phyloP scores from a whole-genome alignment of 2,797 vertebrate genomes.

The Dryobates pubescens region DNA sequence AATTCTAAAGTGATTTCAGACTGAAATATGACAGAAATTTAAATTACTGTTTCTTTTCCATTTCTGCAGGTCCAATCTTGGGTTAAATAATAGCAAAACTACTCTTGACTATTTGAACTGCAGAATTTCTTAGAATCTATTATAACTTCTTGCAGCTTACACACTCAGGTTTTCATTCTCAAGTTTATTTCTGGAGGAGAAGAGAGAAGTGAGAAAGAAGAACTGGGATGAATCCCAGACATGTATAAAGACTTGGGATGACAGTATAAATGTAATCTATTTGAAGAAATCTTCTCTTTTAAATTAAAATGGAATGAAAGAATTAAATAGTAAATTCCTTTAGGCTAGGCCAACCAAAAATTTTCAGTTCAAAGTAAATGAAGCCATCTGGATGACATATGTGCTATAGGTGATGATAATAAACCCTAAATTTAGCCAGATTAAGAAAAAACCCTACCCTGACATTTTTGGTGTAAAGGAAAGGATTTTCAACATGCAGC shows the following conservation, averaged over 20 bases:
- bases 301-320: not conserved
- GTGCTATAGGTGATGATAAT: not conserved
- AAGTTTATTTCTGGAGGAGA: not conserved
- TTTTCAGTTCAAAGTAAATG: not conserved
- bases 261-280: not conserved
- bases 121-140: not conserved
- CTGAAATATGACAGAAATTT: not conserved
- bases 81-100: not conserved
- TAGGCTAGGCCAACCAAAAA: not conserved
- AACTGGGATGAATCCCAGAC: not conserved
- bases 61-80: not conserved
- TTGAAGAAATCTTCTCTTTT: not conserved
- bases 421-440: not conserved
- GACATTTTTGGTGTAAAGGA: not conserved
- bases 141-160: not conserved
- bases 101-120: not conserved
- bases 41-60: not conserved
- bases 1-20: not conserved
- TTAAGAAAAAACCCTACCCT: not conserved
- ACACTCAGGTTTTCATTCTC: not conserved
- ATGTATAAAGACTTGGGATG: not conserved
- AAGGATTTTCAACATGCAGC: not conserved
- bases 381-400: not conserved
- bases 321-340: not conserved
- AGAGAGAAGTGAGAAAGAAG: not conserved